A percentile compares a stretch with the other conserved stretches of the same genome.
phyloP scores from a whole-genome alignment of 2,888 invertebrate species.

The Alloplasta piceator region DNA sequence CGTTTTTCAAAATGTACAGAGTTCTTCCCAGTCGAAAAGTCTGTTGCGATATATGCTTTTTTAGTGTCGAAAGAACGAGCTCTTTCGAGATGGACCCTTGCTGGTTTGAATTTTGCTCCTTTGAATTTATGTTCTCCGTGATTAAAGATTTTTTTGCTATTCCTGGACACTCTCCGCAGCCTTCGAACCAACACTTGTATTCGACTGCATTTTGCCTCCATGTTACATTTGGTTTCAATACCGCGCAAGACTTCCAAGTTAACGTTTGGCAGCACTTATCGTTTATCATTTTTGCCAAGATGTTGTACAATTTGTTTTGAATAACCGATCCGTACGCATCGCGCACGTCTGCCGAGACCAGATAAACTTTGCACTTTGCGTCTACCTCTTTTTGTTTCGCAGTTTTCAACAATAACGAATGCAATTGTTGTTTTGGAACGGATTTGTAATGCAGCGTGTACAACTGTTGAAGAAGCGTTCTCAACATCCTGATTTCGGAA shows the following conservation, averaged over 20 bases:
- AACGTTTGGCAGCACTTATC: slow-evolving; percentile 22
- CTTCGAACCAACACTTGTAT: slow-evolving; percentile 28
- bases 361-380: slow-evolving; percentile 1
- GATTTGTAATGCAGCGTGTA: slow-evolving; percentile 5
- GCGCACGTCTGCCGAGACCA: slow-evolving; percentile 49
- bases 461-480: slow-evolving; percentile 45
- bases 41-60: no score
- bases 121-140: no score
- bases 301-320: slow-evolving; percentile 54
- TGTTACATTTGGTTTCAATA: neutral
- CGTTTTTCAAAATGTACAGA: slow-evolving; percentile 44
- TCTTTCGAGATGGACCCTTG: no score
- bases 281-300: slow-evolving; percentile 34
- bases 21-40: neutral
- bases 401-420: slow-evolving; percentile 8
- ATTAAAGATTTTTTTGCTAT: no score
- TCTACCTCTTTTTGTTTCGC: neutral
- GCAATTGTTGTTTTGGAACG: neutral
- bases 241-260: slow-evolving; percentile 4
- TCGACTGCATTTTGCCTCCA: neutral
- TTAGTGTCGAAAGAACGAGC: no score
- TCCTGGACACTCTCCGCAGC: no score
- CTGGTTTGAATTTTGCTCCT: no score
- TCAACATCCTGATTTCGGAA: neutral
- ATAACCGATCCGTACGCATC: slow-evolving; percentile 58